Evolutionary conservation across 1,140 invertebrate genomes (phyloP).

Genomic region (Drosophila miranda): DNA sequence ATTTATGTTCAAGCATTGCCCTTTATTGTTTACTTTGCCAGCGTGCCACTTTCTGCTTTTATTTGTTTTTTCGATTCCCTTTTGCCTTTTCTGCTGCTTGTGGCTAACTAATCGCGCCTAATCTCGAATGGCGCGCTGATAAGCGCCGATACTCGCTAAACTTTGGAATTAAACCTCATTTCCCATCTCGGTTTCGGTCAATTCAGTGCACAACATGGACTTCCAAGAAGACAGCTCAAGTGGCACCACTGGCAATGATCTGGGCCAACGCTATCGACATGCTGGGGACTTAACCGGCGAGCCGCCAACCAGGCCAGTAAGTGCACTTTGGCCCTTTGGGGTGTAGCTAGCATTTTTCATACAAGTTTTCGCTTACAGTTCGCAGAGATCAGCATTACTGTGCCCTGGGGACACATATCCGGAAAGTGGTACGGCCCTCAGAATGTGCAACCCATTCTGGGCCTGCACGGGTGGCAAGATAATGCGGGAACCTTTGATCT

Average conservation of each 20-base stretch:
- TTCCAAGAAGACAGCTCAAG: constrained; percentile 45
- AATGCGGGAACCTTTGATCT: constrained; percentile 89
- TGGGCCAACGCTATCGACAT: constrained; percentile 69
- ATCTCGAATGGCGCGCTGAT: constrained; percentile 49
- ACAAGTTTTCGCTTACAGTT: constrained; percentile 63
- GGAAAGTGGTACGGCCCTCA: constrained; percentile 88
- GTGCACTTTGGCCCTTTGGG: constrained; percentile 52
- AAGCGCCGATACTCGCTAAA: constrained; percentile 48
- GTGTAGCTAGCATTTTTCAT: background rate
- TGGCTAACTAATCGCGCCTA: constrained; percentile 56
- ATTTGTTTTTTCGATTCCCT: constrained; percentile 5
- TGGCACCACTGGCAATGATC: constrained; percentile 43
- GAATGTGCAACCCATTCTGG: constrained; percentile 86
- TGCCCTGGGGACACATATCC: constrained; percentile 90
- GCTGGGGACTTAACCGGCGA: constrained; percentile 77
- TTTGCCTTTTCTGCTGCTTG: constrained; percentile 5
- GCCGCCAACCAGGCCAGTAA: constrained; percentile 63
- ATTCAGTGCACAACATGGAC: constrained; percentile 54
- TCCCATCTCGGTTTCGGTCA: constrained; percentile 30
- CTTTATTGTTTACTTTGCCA: constrained; percentile 25
- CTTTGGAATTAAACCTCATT: constrained; percentile 67
- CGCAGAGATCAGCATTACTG: constrained; percentile 88
- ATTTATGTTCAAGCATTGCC: constrained; percentile 8
- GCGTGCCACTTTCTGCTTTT: constrained; percentile 33
- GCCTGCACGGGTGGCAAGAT: constrained; percentile 90